Evolutionary conservation across 2,888 invertebrate species (phyloP).

Genomic region (Phragmatobia fuliginosa): DNA sequence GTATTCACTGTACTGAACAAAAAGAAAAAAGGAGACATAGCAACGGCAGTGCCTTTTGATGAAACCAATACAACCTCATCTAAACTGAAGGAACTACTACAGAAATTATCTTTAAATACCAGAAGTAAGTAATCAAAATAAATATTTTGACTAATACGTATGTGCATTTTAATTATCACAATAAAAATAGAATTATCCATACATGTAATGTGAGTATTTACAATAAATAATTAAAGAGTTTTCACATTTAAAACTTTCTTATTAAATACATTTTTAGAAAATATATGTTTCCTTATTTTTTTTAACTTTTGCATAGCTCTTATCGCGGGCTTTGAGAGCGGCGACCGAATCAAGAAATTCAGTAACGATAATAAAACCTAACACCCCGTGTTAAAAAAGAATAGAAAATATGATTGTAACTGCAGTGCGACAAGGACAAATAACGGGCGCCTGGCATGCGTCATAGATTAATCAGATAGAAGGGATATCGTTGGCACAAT

Average conservation of each 20-base stretch:
- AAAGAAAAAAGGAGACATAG: constrained; percentile 76
- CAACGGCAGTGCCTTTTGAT: constrained; percentile 88
- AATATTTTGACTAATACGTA: constrained; percentile 2
- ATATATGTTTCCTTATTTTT: neutral
- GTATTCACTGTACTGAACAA: constrained; percentile 85
- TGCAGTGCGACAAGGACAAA: too few species aligned
- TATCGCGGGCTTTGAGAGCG: too few species aligned
- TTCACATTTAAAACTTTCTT: neutral
- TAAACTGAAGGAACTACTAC: constrained; percentile 87
- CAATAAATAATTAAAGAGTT: too few species aligned
- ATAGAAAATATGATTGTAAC: too few species aligned
- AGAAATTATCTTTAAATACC: constrained; percentile 87
- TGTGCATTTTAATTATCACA: constrained; percentile 3
- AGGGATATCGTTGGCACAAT: too few species aligned
- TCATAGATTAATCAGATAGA: too few species aligned
- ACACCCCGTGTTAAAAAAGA: too few species aligned
- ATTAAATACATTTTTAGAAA: neutral
- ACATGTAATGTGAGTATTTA: neutral
- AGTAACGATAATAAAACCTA: too few species aligned
- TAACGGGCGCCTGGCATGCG: too few species aligned
- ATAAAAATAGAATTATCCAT: neutral
- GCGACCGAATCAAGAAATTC: too few species aligned
- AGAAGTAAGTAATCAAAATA: constrained; percentile 88
- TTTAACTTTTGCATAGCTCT: too few species aligned
- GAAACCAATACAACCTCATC: constrained; percentile 85